A percentile compares a stretch with the other conserved stretches of the same genome.
Evolutionary conservation across 2,113 vertebrate genomes (phyloP).

Genomic region (Atlantisia rogersi): DNA sequence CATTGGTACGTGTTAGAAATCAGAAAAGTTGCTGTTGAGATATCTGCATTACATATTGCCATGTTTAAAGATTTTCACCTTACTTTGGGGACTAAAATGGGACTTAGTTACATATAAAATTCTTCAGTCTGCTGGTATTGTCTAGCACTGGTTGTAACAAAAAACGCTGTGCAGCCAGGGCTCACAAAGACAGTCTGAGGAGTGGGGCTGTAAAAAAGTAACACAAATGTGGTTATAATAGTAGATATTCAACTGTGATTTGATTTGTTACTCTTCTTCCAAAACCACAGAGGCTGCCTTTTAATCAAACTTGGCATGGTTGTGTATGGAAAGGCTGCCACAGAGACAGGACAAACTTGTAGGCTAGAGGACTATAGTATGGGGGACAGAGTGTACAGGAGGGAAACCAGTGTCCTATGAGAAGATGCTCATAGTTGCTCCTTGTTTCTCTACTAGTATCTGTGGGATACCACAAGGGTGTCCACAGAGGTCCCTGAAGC

Average conservation of each 20-base stretch:
- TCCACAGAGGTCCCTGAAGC: background rate
- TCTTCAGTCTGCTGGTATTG: background rate
- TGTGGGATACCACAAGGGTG: background rate
- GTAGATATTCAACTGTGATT: background rate
- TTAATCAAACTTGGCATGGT: accelerated
- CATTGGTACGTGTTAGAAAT: background rate
- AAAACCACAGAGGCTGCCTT: slow-evolving; percentile 12
- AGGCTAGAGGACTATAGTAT: background rate
- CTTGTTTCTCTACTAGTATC: background rate
- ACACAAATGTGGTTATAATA: background rate
- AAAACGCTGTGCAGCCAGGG: background rate
- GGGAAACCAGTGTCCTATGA: background rate
- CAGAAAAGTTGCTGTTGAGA: background rate
- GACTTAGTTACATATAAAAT: background rate
- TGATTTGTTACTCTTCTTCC: background rate
- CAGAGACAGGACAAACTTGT: background rate
- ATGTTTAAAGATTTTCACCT: background rate
- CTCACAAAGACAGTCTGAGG: background rate
- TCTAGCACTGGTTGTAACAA: background rate
- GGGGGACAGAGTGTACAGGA: background rate
- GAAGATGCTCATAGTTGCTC: background rate
- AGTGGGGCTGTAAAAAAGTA: background rate
- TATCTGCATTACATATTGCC: background rate
- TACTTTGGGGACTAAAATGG: background rate
- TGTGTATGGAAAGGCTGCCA: background rate